phyloP scores from a whole-genome alignment of 2,888 invertebrate genomes.

The Dermolepida albohirtum region DNA sequence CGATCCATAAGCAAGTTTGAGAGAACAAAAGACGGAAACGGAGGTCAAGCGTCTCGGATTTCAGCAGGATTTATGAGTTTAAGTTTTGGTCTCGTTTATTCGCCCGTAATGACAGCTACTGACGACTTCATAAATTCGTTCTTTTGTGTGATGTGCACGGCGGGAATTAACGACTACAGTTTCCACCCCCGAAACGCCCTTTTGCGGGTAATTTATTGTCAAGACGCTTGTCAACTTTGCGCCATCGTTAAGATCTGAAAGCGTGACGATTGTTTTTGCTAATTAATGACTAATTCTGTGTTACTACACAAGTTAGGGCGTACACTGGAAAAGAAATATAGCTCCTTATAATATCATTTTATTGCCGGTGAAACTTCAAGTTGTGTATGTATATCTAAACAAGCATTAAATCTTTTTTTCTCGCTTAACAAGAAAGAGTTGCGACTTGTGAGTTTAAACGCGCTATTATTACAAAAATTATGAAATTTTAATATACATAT shows the following conservation, averaged over 20 bases:
- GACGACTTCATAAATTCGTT: constrained; percentile 46
- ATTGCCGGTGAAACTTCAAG: too few relatives aligned
- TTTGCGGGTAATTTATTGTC: constrained; percentile 24
- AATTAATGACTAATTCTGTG: constrained; percentile 26
- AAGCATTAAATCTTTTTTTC: too few relatives aligned
- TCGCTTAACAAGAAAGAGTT: too few relatives aligned
- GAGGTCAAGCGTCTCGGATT: constrained; percentile 50
- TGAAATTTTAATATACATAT: too few relatives aligned
- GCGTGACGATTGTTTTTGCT: constrained; percentile 26
- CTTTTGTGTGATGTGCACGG: constrained; percentile 30
- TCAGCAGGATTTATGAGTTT: constrained; percentile 49
- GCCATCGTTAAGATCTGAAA: constrained; percentile 12
- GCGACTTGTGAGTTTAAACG: too few relatives aligned
- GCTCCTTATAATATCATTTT: too few relatives aligned
- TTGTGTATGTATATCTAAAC: too few relatives aligned
- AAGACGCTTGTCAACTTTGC: constrained; percentile 28
- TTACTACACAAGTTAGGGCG: too few relatives aligned
- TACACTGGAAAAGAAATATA: too few relatives aligned
- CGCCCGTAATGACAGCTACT: constrained; percentile 45
- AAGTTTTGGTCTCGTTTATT: constrained; percentile 49
- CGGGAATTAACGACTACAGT: constrained; percentile 17
- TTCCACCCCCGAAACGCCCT: constrained; percentile 15
- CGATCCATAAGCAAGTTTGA: too few relatives aligned
- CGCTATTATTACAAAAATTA: too few relatives aligned
- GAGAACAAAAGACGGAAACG: constrained; percentile 44